Base-by-base conservation (phyloP, 2,888 invertebrate genomes). In the Stenodera caucasica region DNA sequence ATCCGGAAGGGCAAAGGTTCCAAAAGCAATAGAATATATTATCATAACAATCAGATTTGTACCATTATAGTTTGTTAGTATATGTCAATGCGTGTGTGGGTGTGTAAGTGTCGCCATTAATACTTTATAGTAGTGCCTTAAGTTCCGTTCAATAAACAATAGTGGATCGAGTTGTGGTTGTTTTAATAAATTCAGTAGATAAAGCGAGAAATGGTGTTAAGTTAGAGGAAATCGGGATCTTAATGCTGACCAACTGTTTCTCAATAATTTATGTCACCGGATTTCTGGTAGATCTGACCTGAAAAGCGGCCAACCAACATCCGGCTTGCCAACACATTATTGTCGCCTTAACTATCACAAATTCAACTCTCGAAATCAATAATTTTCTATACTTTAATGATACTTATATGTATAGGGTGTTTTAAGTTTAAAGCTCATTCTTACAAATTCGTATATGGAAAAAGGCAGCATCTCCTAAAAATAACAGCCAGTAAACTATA, bases 1-100 rank as follows among this genome's bases (percentile, higher is more conserved):
- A 58, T 64, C 64, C 65, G 57, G 53, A 59, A 67, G 67, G 67
- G 58, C 62, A 59, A 61, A 60, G 59, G 64, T 62, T 65, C 64
- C 30, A 51, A 56, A 56, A 61, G 59, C 61, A 62, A 59, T 61
- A 65, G 64, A 65, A 65, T 65, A 65, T 55, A 65, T 65, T 65
- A 65, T 62, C 64, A 65, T 65, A 59, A 60, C 58, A 65, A 65
- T 65, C 64, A 62, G 61, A 61, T 62, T 60, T 56, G 37, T 57
- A 62, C 56, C 40, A 49, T 11, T 11, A 18, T 14, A 9, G 37
- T 45, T 45, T 45, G 23, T 5, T 12, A 15, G 9, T 45, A 21
- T 21, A 3, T 45, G 12, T 45, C 1, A 21, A 40, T 9, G 40
- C 4, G 2, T 40, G 9, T 40, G 1, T 40, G 37, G 7, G 15